A percentile compares a stretch with the other conserved stretches of the same genome.
These are phyloP conservation scores for Valencia hispanica DNA, from an alignment of 2,797 vertebrate genomes.

Conservation along the genomic window DNA sequence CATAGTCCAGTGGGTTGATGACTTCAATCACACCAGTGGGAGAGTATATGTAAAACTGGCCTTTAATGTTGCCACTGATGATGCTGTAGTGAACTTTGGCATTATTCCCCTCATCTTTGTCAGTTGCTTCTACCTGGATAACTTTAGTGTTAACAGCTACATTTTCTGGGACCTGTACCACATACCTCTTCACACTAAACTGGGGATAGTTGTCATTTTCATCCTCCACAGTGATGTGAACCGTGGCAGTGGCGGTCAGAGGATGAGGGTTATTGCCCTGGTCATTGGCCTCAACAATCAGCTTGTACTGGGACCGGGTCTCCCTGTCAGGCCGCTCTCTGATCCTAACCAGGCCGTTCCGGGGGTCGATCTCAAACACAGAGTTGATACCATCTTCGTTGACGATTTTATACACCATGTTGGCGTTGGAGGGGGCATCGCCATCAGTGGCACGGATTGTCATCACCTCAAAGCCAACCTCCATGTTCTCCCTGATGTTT, in stretches of 20 bases:
- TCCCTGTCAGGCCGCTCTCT: constrained; percentile 89
- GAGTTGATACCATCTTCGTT: constrained; percentile 80
- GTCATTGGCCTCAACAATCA: constrained; percentile 96
- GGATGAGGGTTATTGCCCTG: constrained; percentile 93
- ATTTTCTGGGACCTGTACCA: constrained; percentile 91
- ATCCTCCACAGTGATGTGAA: constrained; percentile 92
- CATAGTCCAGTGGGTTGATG: constrained; percentile 95
- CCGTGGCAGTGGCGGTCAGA: constrained; percentile 89
- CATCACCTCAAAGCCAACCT: constrained; percentile 94
- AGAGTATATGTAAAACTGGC: constrained; percentile 96
- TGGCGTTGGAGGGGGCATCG: constrained; percentile 92
- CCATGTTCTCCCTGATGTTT: constrained; percentile 91
- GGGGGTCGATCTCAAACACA: constrained; percentile 90
- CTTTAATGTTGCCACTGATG: constrained; percentile 93
- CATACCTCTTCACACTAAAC: constrained; percentile 93
- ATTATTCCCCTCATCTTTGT: constrained; percentile 91
- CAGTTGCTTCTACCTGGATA: constrained; percentile 91
- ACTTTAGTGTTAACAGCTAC: constrained; percentile 89
- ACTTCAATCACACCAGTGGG: constrained; percentile 91
- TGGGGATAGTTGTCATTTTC: constrained; percentile 98
- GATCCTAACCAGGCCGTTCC: constrained; percentile 91
- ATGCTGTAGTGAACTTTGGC: constrained; percentile 96
- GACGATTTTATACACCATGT: constrained; percentile 94
- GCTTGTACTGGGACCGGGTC: constrained; percentile 83
- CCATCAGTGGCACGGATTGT: constrained; percentile 94